Evolutionary conservation across 2,888 invertebrate genomes (phyloP), one percentile per base, ranked within the genome.

Genomic region (Acleris sparsana): DNA sequence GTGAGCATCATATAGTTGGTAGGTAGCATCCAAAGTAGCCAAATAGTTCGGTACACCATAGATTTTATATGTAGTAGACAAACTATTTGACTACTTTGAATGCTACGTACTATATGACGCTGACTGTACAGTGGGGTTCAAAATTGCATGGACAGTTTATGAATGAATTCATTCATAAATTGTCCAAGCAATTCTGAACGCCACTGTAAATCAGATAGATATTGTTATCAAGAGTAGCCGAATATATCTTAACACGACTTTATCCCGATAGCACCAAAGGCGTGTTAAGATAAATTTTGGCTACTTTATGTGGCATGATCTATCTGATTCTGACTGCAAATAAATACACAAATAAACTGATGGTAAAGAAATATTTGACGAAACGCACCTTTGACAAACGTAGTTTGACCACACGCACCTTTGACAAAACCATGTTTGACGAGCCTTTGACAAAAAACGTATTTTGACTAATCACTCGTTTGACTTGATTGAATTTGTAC

Each of bases 281-380:
- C 17, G 53, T 33, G 53, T 53, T 53, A 33, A 53, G 33, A 53
- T 18, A 39, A 18, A 18, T 53, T n/a, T 53, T 53, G 53, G 33
- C 53, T 18, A 53, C 53, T 33, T 33, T 39, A 11, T 11, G 18
- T 33, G 53, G 20, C 20, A 20, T 20, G 20, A 20, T 20, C 20
- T 20, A 20, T 20, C 20, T 20, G 20, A 20, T 20, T 20, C 20
- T 20, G 20, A 20, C 20, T 20, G 39, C 53, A 51, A 51, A 51
- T 7, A 51, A 51, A 51, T 51, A 51, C 51, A 51, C 51, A 9
- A 44, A 16, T 44, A 20, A 20, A 20, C 20, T 20, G 20, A 20
- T 20, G 20, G 20, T 20, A 20, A 20, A 20, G 20, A 20, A 20
- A 20, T 20, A 29, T 7, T 53, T 53, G 33, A 53, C 33, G 53